Conservation (phyloP, 2,797 vertebrate species). For the Odontamblyopus rebecca region DNA sequence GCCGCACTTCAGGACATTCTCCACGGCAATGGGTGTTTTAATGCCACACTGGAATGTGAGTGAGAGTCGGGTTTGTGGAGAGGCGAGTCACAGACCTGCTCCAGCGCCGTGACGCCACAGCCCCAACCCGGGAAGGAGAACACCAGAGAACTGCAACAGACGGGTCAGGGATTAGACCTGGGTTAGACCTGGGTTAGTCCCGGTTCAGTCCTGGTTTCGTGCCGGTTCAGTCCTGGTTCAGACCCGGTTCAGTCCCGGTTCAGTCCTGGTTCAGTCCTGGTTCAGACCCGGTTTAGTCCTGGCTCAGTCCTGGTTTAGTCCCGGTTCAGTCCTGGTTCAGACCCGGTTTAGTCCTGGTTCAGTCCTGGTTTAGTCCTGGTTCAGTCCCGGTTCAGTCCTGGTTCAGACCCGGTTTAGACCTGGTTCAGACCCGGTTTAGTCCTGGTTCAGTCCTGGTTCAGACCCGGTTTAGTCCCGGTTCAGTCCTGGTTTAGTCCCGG, state of each 20-base stretch:
- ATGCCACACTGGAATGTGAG: no score
- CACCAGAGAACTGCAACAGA: constrained; percentile 82
- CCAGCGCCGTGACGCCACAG: constrained; percentile 84
- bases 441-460: no score
- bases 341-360: background rate
- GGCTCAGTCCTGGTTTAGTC: background rate
- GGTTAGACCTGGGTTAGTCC: background rate
- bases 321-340: background rate
- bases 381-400: background rate
- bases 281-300: background rate
- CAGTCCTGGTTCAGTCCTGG: background rate
- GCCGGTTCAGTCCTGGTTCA: no score
- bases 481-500: no score
- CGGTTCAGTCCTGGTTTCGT: background rate
- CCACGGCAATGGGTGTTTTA: no score
- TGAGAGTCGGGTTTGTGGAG: no score
- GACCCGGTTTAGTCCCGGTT: no score
- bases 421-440: no score
- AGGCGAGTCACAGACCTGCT: constrained; percentile 75
- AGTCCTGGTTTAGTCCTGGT: background rate
- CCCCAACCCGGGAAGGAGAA: constrained; percentile 89
- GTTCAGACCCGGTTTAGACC: background rate
- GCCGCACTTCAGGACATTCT: background rate
- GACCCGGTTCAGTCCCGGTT: background rate
- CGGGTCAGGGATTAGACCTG: background rate